Conservation (phyloP, 2,797 vertebrate species). For the Meriones psammophilus region DNA sequence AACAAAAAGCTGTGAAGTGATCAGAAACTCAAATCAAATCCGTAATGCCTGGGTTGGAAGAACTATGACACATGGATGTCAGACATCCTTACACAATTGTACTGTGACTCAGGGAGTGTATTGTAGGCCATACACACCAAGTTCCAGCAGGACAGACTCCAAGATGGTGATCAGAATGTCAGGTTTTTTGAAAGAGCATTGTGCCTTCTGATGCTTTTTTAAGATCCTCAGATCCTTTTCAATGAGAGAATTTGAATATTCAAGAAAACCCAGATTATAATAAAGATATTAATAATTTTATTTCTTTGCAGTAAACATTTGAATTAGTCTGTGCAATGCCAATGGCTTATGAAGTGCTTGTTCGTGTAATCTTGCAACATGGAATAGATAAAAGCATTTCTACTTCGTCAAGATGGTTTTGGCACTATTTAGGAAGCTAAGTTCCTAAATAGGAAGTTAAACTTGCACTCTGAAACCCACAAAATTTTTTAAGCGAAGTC, state of each 20-base stretch:
- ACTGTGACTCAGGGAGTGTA: fast-evolving
- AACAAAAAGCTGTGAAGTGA: neutral
- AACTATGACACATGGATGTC: neutral
- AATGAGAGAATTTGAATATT: neutral
- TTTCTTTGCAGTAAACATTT: neutral
- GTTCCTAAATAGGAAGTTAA: neutral
- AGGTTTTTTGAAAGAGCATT: neutral
- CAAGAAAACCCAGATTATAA: neutral
- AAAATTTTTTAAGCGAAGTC: neutral
- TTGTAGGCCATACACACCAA: neutral
- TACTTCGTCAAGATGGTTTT: neutral
- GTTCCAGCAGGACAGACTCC: neutral
- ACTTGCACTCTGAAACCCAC: neutral
- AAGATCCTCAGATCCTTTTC: neutral
- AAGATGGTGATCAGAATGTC: neutral
- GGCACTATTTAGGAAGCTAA: neutral
- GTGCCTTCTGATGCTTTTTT: neutral
- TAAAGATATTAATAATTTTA: neutral
- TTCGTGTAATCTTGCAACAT: neutral
- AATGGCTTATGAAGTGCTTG: neutral
- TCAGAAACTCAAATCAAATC: neutral
- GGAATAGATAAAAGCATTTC: neutral
- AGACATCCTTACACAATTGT: neutral
- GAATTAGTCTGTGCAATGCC: neutral
- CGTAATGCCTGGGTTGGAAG: neutral